A percentile compares a stretch with the other conserved stretches of the same genome.
These are phyloP conservation scores for Euzophera pinguis DNA, from an alignment of 2,888 invertebrate genomes.

Conservation along the genomic window DNA sequence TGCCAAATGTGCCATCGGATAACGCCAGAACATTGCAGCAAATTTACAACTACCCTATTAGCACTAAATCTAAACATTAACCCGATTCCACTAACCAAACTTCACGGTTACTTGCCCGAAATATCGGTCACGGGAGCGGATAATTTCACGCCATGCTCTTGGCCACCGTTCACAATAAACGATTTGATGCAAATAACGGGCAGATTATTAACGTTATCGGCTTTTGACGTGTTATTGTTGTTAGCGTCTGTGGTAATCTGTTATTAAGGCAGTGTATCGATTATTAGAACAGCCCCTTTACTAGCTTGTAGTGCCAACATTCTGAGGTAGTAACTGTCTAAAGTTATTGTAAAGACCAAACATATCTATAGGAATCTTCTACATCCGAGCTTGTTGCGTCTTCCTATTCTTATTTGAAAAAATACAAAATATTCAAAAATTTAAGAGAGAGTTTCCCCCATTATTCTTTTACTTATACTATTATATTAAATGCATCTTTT, in stretches of 20 bases:
- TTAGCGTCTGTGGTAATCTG: not conserved
- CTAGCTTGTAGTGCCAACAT: too few relatives aligned
- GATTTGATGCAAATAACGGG: constrained; percentile 4
- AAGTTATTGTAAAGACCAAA: too few relatives aligned
- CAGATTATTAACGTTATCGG: constrained; percentile 3
- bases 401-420: too few relatives aligned
- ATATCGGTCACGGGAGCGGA: constrained; percentile 57
- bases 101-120: constrained; percentile 57
- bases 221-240: not conserved
- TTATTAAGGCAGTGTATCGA: constrained; percentile 1
- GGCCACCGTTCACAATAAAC: constrained; percentile 5
- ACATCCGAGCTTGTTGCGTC: too few relatives aligned
- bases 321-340: too few relatives aligned
- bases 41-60: constrained; percentile 77
- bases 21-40: constrained; percentile 72
- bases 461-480: too few relatives aligned
- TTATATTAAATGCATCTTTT: too few relatives aligned
- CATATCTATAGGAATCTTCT: too few relatives aligned
- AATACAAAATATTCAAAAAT: too few relatives aligned
- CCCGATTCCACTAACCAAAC: constrained; percentile 73
- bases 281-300: too few relatives aligned
- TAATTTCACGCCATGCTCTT: constrained; percentile 12
- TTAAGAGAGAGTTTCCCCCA: too few relatives aligned
- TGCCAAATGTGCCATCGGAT: constrained; percentile 78
- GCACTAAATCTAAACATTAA: constrained; percentile 80